Evolutionary conservation across 2,113 vertebrate species (phyloP), one percentile per base, ranked within the genome.

Genomic region (Crotalus horridus): DNA sequence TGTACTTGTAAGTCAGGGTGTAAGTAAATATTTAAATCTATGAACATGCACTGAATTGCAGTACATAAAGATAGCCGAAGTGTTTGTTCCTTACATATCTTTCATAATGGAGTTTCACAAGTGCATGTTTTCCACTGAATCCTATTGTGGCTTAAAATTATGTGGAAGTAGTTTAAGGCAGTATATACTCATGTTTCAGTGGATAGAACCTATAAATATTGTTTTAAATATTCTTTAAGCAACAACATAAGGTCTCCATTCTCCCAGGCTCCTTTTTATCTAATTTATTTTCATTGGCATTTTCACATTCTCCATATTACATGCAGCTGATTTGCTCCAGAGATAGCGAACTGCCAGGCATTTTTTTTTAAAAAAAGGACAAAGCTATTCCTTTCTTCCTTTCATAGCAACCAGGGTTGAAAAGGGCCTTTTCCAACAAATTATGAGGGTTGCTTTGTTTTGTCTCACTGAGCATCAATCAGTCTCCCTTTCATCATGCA

Each of bases 161-260:
- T 81, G 58, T 81, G 64, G 88, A 95, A 90, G 88, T 58, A 90
- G 81, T 88, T 91, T 91, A 20, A 64, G 93, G 88, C 93, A 90
- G 93, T 81, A 91, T 91, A 94, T 90, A 21, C 90, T 0, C 0
- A 1, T 0, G 55, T 90, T 10, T 0, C 89, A 91, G 39, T 56
- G 93, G 13, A 0, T 95, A 29, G 93, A 91, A 90, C 92, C 95
- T 95, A 91, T 89, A 92, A 92, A 90, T 56, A 29, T 69, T 4
- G 87, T 89, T 95, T 91, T 20, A 91, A 92, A 95, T 95, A 92
- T 96, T 95, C 94, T 93, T 29, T 92, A 89, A 91, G 92, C 91
- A 91, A 87, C 56, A 94, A 92, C 94, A 98, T 96, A 97, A 97
- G 95, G 95, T 92, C 0, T 17, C 91, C 95, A 96, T 98, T 98